These are phyloP conservation scores for Idaea biselata DNA, from an alignment of 2,888 invertebrate genomes.

Conservation along the genomic window DNA sequence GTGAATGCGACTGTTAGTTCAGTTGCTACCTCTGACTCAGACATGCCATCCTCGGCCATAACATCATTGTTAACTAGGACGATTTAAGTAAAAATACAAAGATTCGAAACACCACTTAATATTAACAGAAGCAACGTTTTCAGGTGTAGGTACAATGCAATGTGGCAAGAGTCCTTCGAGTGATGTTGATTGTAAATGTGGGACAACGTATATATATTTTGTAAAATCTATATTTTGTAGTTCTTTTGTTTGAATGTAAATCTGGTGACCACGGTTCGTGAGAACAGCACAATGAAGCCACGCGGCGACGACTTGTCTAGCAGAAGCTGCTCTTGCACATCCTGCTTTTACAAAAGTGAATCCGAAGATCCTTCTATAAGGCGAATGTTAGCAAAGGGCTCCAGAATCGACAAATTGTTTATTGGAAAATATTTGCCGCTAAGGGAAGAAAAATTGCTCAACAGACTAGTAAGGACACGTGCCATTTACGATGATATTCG, in stretches of 20 bases:
- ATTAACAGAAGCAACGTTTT: slow-evolving; percentile 11
- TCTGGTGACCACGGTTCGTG: slow-evolving; percentile 13
- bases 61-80: too few relatives aligned
- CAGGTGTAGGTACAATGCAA: slow-evolving; percentile 29
- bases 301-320: slow-evolving; percentile 29
- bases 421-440: slow-evolving; percentile 47
- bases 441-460: slow-evolving; percentile 49
- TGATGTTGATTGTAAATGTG: slow-evolving; percentile 29
- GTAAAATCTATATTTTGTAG: slow-evolving; percentile 18
- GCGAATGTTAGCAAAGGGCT: slow-evolving; percentile 35
- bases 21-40: not conserved
- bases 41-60: not conserved
- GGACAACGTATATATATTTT: slow-evolving; percentile 21
- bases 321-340: slow-evolving; percentile 47
- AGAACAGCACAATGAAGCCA: slow-evolving; percentile 32
- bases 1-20: not conserved
- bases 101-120: too few relatives aligned
- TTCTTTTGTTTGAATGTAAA: slow-evolving; percentile 23
- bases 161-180: slow-evolving; percentile 24
- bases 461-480: slow-evolving; percentile 51
- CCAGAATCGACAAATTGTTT: slow-evolving; percentile 47
- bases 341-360: slow-evolving; percentile 42
- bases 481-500: slow-evolving; percentile 55
- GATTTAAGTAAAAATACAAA: not conserved
- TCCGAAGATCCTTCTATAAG: slow-evolving; percentile 41